Conservation (phyloP, 2,797 vertebrate genomes). For the Crenuchus spilurus region DNA sequence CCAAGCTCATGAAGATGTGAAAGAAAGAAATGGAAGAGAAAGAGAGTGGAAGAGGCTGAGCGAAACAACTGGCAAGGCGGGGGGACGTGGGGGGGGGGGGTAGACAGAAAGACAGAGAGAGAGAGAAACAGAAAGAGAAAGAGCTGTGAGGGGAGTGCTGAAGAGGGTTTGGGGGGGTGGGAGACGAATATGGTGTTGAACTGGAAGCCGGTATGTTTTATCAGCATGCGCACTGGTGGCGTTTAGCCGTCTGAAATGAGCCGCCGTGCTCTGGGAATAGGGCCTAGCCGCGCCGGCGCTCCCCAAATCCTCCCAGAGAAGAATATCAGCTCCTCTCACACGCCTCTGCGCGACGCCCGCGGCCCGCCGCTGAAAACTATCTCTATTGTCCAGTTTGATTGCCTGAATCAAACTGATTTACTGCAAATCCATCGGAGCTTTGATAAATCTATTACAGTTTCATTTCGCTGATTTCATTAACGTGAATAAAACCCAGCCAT, state of each 20-base stretch:
- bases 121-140: constrained; percentile 21
- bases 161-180: not conserved
- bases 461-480: constrained; percentile 99
- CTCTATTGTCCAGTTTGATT: constrained; percentile 99
- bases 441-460: constrained; percentile 99
- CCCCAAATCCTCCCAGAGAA: constrained; percentile 89
- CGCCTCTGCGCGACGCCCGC: constrained; percentile 91
- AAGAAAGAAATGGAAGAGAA: not conserved
- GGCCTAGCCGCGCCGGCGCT: constrained; percentile 81
- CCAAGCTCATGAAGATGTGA: constrained; percentile 18
- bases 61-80: not conserved
- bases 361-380: constrained; percentile 94
- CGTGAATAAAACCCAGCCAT: constrained; percentile 99
- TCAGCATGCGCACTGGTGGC: constrained; percentile 91
- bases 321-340: constrained; percentile 97
- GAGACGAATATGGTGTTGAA: constrained; percentile 85
- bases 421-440: constrained; percentile 99
- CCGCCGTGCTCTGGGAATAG: constrained; percentile 89
- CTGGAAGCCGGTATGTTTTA: constrained; percentile 92
- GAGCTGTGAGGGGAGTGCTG: constrained; percentile 56
- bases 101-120: constrained; percentile 60
- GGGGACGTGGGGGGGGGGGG: not conserved
- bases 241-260: constrained; percentile 91
- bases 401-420: constrained; percentile 99
- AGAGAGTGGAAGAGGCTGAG: not conserved